These are phyloP conservation scores for Tillus elongatus DNA, from an alignment of 2,888 invertebrate species.

Conservation along the genomic window DNA sequence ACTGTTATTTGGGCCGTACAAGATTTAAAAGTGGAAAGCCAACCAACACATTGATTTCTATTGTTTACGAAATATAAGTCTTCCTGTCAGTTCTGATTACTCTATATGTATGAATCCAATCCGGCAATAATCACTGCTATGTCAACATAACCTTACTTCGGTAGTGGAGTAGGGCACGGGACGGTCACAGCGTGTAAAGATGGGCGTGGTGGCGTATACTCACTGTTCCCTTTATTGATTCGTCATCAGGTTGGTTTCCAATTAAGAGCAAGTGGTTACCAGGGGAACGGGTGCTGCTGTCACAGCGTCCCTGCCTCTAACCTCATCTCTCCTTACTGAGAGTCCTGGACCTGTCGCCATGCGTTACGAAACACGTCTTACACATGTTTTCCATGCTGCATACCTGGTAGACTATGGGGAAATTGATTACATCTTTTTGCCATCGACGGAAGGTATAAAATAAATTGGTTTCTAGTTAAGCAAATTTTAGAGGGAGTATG, in stretches of 20 bases:
- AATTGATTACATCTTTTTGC: neutral
- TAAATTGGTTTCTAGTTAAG: neutral
- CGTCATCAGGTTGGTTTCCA: constrained; percentile 46
- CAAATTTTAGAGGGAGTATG: no score
- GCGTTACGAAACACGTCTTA: no score
- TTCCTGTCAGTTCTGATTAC: no score
- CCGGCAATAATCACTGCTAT: no score
- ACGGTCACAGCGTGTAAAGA: no score
- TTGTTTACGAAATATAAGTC: no score
- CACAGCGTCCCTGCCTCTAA: constrained; percentile 24
- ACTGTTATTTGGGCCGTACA: no score
- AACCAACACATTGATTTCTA: no score
- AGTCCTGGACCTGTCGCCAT: constrained; percentile 19
- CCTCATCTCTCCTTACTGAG: constrained; percentile 13
- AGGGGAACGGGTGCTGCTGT: constrained; percentile 37
- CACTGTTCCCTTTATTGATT: constrained; percentile 42
- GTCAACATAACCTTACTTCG: no score
- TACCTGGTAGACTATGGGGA: neutral
- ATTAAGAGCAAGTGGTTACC: constrained; percentile 45
- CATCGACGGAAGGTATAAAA: neutral
- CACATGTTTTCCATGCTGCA: constrained; percentile 27
- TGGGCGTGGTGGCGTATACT: constrained; percentile 28
- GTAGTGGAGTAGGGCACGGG: no score
- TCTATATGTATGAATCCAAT: no score
- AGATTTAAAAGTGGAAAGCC: no score